Evolutionary conservation across 2,797 vertebrate species (phyloP).

Genomic region (Tympanoctomys barrerae): DNA sequence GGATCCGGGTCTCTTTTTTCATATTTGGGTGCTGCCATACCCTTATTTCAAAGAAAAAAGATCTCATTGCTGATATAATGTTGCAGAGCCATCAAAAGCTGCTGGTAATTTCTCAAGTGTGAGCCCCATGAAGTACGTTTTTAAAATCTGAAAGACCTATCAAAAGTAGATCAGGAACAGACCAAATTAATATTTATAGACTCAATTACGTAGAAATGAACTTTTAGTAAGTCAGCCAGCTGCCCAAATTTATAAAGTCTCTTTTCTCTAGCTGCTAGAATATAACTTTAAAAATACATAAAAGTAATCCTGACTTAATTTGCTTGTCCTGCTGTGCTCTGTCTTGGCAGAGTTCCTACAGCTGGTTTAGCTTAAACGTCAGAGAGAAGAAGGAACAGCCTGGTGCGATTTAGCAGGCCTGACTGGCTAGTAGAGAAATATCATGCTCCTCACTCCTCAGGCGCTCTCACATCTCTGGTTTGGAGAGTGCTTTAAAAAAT

Average conservation of each 20-base stretch:
- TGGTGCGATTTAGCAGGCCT: background rate
- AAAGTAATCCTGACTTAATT: conserved; percentile 86
- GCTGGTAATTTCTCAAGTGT: conserved; percentile 87
- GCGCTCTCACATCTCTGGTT: conserved; percentile 28
- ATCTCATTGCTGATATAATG: conserved; percentile 85
- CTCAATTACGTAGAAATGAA: conserved; percentile 88
- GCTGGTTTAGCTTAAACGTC: conserved; percentile 62
- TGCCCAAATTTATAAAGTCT: conserved; percentile 87
- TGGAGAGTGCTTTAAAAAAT: background rate
- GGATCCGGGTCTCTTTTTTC: background rate
- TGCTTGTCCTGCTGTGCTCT: conserved; percentile 72
- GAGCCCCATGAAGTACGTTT: conserved; percentile 87
- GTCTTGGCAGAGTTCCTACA: conserved; percentile 80
- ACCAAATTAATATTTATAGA: conserved; percentile 90
- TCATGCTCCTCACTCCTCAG: conserved; percentile 8
- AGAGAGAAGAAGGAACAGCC: conserved; percentile 56
- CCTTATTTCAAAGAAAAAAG: conserved; percentile 78
- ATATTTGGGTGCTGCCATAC: background rate
- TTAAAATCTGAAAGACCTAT: conserved; percentile 89
- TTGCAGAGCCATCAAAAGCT: conserved; percentile 86
- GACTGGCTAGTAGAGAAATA: conserved; percentile 59
- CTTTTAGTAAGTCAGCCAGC: conserved; percentile 87
- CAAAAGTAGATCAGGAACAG: conserved; percentile 88
- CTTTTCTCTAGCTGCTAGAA: conserved; percentile 84
- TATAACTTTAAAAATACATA: conserved; percentile 83